Base-by-base conservation (phyloP, 2,113 vertebrate species). In the Spilogale gracilis region DNA sequence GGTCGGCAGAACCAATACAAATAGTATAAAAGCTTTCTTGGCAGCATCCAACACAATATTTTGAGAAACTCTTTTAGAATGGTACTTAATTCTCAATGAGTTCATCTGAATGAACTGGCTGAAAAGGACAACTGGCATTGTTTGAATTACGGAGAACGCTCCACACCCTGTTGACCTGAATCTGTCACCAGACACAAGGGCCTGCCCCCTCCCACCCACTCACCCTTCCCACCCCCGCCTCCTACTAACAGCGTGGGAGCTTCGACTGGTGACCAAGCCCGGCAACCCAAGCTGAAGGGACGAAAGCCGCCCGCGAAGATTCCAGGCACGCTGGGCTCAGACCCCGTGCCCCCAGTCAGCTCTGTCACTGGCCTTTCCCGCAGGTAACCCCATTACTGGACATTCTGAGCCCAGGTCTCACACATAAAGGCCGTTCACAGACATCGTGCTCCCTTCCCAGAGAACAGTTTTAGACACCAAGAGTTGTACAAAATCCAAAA, bases 401-500 rank as follows among this genome's bases (percentile, higher is more conserved):
- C 4, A 25, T 12, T 78, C 54, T 78, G 30, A 74, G 13, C 67
- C 73, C 9, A 32, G 91, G 61, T 52, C 25, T 0, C 0, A 17
- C 6, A 20, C 84, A 23, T 58, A 45, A 23, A 21, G 78, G 87
- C 7, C 63, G 48, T 20, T 83, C 60, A 23, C 18, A 88, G 76
- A 48, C 69, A 60, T 9, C 60, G 38, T 9, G 27, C 5, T 81
- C 87, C 79, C 69, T 85, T 85, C 89, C 89, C 96, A 92, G 79
- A 98, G 74, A 98, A 98, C 97, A 91, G 48, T 89, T 95, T 95
- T 93, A 97, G 83, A 93, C 98, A 98, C 96, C 94, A 80, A 87
- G 83, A 97, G 79, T 81, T 97, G 97, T 98, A 96, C 98, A 99
- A 99, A 99, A 99, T 98, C 98, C 99, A 99, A 99, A 99, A 99